A percentile compares a stretch with the other conserved stretches of the same genome.
Evolutionary conservation across 1,140 invertebrate species (phyloP).

Genomic region (Hestina assimilis): DNA sequence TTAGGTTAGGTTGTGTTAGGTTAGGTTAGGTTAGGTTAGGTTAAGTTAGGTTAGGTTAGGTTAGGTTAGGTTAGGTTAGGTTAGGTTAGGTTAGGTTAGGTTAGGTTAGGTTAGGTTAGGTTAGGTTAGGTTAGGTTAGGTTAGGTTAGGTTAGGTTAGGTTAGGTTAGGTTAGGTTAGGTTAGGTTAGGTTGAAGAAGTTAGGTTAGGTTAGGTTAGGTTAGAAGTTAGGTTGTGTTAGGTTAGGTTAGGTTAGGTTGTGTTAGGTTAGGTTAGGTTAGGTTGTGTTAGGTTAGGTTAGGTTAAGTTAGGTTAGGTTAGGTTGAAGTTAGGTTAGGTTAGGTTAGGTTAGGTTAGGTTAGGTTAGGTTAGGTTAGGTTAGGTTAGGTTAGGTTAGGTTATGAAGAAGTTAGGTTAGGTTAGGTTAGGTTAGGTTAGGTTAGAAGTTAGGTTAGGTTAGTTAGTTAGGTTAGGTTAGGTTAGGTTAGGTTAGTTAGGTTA

Average conservation of each 20-base stretch:
- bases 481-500: not conserved
- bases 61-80: not conserved
- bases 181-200: too few species aligned
- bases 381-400: not conserved
- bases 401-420: not conserved
- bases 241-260: too few species aligned
- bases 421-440: too few species aligned
- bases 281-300: too few species aligned
- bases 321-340: not conserved
- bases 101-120: not conserved
- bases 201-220: too few species aligned
- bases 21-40: not conserved
- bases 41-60: not conserved
- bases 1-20: too few species aligned
- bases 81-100: not conserved
- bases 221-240: too few species aligned
- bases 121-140: not conserved
- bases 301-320: not conserved
- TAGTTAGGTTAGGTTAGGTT: too few species aligned
- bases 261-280: too few species aligned
- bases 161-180: not conserved
- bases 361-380: not conserved
- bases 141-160: not conserved
- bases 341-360: not conserved
- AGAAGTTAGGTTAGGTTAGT: too few species aligned